Evolutionary conservation across 1,140 invertebrate genomes (phyloP).

Genomic region (Trichoplusia ni): DNA sequence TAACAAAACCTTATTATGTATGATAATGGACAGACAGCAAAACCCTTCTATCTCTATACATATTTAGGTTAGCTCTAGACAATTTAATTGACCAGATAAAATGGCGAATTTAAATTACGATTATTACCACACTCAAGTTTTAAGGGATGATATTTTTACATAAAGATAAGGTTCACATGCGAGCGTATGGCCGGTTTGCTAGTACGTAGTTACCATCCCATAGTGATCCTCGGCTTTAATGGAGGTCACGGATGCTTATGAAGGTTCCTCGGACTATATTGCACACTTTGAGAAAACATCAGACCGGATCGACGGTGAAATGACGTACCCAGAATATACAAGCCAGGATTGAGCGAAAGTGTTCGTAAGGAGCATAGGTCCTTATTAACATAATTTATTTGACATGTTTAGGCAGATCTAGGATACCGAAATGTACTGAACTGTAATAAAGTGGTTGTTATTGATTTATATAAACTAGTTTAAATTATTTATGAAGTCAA

Average conservation of each 20-base stretch:
- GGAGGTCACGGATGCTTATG: conserved; percentile 15
- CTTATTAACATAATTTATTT: background rate
- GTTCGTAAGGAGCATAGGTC: background rate
- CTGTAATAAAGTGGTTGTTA: no score
- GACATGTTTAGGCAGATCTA: background rate
- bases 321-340: background rate
- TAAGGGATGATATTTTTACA: conserved; percentile 1
- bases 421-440: no score
- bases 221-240: conserved; percentile 10
- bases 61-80: conserved; percentile 11
- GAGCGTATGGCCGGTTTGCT: background rate
- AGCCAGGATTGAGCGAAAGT: background rate
- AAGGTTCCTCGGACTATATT: conserved; percentile 15
- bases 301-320: background rate
- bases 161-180: background rate
- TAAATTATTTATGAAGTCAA: no score
- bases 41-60: conserved; percentile 19
- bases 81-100: conserved; percentile 11
- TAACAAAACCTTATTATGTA: conserved; percentile 1
- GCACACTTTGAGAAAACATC: conserved; percentile 7
- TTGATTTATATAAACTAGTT: no score
- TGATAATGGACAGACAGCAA: background rate
- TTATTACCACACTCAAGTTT: background rate
- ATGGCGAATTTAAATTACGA: background rate
- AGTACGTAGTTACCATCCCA: background rate